A percentile compares a stretch with the other conserved stretches of the same genome.
These are phyloP conservation scores for Villa cingulata DNA, from an alignment of 2,888 invertebrate genomes.

Conservation along the genomic window DNA sequence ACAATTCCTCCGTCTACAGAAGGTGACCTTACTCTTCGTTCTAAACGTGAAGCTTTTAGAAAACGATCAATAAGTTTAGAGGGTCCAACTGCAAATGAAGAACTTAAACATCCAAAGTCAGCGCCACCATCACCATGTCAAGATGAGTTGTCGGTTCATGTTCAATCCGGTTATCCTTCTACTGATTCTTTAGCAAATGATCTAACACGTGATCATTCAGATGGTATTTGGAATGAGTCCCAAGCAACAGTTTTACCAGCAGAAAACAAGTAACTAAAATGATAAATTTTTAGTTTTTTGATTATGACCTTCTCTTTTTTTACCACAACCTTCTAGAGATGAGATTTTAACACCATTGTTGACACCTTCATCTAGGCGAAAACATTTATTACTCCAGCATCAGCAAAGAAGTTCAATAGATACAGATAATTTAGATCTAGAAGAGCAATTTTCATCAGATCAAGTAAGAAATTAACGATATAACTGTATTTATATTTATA, in stretches of 20 bases:
- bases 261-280: constrained; percentile 41
- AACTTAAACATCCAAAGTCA: constrained; percentile 40
- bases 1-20: constrained; percentile 20
- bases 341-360: constrained; percentile 44
- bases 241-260: constrained; percentile 70
- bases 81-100: constrained; percentile 38
- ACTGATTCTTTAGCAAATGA: constrained; percentile 75
- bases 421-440: constrained; percentile 66
- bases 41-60: constrained; percentile 55
- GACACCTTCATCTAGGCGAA: constrained; percentile 66
- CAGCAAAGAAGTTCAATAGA: constrained; percentile 77
- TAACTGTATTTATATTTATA: too few relatives aligned
- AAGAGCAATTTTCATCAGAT: constrained; percentile 45
- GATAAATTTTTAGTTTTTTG: background rate
- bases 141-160: constrained; percentile 40
- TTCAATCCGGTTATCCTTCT: constrained; percentile 57
- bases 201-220: constrained; percentile 64
- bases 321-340: constrained; percentile 28
- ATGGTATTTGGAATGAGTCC: constrained; percentile 81
- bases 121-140: constrained; percentile 50
- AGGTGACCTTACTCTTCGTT: constrained; percentile 20
- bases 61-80: constrained; percentile 61
- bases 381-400: constrained; percentile 66
- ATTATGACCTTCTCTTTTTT: background rate
- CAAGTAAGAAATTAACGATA: too few relatives aligned